Base-by-base conservation (phyloP, 1,140 invertebrate genomes). In the Hyphantria cunea region DNA sequence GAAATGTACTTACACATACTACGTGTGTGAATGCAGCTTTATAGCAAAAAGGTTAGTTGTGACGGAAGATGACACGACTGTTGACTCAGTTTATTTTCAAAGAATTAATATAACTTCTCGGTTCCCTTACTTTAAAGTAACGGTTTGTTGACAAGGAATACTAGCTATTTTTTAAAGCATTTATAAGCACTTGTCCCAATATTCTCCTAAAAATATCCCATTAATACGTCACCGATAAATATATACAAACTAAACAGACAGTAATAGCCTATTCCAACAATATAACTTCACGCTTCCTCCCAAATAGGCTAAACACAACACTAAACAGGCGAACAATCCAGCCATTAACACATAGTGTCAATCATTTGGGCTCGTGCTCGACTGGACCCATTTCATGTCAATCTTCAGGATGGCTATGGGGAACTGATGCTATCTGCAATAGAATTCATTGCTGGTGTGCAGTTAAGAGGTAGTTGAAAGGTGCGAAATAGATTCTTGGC, bases 351-450 rank as follows among this genome's bases (percentile, higher is more conserved):
- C 41, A 7, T 13, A 44, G 41, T 44, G 41, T 44, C 41, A 44
- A 44, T 44, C 10, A 44, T n/a, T 39, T 2, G 37, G 37, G n/a
- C n/a, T 2, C 41, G 41, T 12, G 12, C 41, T 12, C 11, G 41
- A 44, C 41, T 44, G 12, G 41, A 44, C 41, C 41, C 41, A 44
- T 44, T 44, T 44, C 41, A 12, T 44, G 41, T 44, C 41, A 44
- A 44, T 44, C 41, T 44, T 44, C 9, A 12, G 37, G 37, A 39
- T 39, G n/a, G 8, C 37, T 39, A 39, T 25, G 17, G 37, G 37
- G 37, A 44, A 44, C 41, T 13, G 41, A 44, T 44, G 6, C 11
- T 13, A 44, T 44, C 41, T 39, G 37, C 37, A 39, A 39, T 39
- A 39, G 37, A 39, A 39, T 39, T 39, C 37, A 9, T 0, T n/a